A percentile compares a stretch with the other conserved stretches of the same genome.
These are phyloP conservation scores for Ypsolopha sequella DNA, from an alignment of 2,888 invertebrate species.

Conservation along the genomic window DNA sequence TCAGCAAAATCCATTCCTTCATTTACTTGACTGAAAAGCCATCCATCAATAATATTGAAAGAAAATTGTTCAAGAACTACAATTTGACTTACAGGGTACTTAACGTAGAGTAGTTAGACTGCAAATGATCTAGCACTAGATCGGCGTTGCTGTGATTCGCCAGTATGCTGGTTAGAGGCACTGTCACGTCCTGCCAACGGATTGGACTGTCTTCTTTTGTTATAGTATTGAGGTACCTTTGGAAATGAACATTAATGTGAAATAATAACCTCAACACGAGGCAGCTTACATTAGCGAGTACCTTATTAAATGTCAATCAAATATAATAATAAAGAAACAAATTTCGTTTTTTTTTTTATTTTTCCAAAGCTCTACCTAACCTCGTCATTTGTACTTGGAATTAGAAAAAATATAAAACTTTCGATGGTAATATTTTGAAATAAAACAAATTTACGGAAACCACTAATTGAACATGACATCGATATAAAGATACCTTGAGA, in stretches of 20 bases:
- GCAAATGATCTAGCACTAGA: constrained; percentile 64
- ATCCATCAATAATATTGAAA: not conserved
- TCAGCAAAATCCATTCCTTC: too few relatives aligned
- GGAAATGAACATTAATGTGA: constrained; percentile 10
- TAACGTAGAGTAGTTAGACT: constrained; percentile 41
- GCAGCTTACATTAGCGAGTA: too few relatives aligned
- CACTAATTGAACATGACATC: too few relatives aligned
- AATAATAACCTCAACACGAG: not conserved
- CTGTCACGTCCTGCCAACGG: constrained; percentile 30
- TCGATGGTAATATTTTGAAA: too few relatives aligned
- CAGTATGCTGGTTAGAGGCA: constrained; percentile 59
- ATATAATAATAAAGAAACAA: too few relatives aligned
- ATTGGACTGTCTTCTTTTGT: constrained; percentile 25
- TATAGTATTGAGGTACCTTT: constrained; percentile 45
- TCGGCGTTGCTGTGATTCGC: constrained; percentile 62
- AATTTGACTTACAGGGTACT: constrained; percentile 36
- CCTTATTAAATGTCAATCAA: too few relatives aligned
- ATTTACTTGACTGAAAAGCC: not conserved
- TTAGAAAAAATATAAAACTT: too few relatives aligned
- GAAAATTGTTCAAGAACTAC: not conserved
- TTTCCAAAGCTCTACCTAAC: too few relatives aligned
- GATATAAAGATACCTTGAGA: not conserved
- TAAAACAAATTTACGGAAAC: too few relatives aligned
- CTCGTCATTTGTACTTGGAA: too few relatives aligned
- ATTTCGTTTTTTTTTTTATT: too few relatives aligned